Evolutionary conservation across 2,888 invertebrate species (phyloP), one percentile per base, ranked within the genome.

Genomic region (Hetaerina titia): DNA sequence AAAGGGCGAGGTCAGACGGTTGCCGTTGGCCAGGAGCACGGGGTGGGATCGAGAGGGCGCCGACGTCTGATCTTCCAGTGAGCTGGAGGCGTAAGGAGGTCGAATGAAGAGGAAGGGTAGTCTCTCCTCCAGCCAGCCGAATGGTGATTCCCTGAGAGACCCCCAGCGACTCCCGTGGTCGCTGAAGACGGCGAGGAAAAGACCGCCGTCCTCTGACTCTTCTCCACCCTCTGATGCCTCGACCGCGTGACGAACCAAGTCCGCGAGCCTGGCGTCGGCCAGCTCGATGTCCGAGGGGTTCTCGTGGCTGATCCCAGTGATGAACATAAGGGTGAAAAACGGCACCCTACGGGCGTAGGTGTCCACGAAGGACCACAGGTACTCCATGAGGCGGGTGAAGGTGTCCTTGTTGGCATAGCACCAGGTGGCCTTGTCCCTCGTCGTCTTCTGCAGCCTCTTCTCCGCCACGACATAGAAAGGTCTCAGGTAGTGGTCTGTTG

Each of bases 71-170:
- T 98, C 98, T 95, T 97, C 97, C 19, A 97, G 96, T 95, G 97
- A 97, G 97, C 99, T 98, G 97, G 22, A 97, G 96, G 0, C 99
- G 99, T 95, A 99, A 96, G 9, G 98, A 96, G 2, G 96, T 11
- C 96, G 96, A 1, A 97, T 94, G 90, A 96, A 96, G 95, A 97
- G 95, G 94, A 96, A 96, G 0, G 97, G 97, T 90, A 97, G 96
- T 31, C 97, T 96, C 95, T 97, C 97, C 95, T 97, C 97, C 22
- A 97, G 95, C 95, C 96, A 96, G 0, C 97, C 97, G n/a, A 96
- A 96, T 95, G 96, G 96, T 0, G 97, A 96, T 89, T 96, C 96
- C 74, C 97, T 95, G 63, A 97, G 96, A 69, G 96, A 95, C 17
- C 97, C 97, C 95, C 96, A 97, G 63, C 97, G 96, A 95, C 96